Percentiles rank a stretch among this genome's conserved stretches.
phyloP scores from a whole-genome alignment of 2,888 invertebrate genomes.

The Oligia strigilis region DNA sequence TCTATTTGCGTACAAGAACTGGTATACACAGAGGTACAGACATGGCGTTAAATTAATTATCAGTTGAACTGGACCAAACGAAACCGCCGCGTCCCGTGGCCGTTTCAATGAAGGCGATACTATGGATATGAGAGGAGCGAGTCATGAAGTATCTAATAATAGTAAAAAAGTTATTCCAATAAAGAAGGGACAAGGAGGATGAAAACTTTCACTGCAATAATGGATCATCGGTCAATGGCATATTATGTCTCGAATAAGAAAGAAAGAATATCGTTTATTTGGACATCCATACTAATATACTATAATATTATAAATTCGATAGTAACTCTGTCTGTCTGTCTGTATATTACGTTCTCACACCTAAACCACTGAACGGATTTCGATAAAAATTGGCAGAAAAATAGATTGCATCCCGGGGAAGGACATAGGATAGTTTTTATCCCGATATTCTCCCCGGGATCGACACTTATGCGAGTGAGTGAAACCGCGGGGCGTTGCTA shows the following conservation, averaged over 20 bases:
- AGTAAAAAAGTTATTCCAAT: neutral
- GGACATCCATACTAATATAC: too few species aligned
- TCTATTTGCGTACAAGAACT: constrained; percentile 46
- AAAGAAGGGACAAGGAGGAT: neutral
- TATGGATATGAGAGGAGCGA: constrained; percentile 44
- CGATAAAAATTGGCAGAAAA: too few species aligned
- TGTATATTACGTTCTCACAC: too few species aligned
- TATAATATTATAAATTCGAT: too few species aligned
- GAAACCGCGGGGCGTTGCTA: too few species aligned
- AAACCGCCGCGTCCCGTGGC: constrained; percentile 64
- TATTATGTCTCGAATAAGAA: neutral
- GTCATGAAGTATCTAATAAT: neutral
- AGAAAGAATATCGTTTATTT: neutral
- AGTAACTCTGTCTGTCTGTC: too few species aligned
- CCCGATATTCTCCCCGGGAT: too few species aligned
- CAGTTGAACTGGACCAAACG: constrained; percentile 71
- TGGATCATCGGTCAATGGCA: neutral
- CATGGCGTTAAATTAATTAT: constrained; percentile 80
- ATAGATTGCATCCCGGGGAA: too few species aligned
- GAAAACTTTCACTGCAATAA: neutral
- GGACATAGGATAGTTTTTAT: too few species aligned
- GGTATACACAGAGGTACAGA: constrained; percentile 58
- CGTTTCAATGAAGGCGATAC: constrained; percentile 17
- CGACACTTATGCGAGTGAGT: too few species aligned
- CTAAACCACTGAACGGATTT: too few species aligned